Evolutionary conservation across 2,113 vertebrate genomes (phyloP).

Genomic region (Ammodytes dubius): DNA sequence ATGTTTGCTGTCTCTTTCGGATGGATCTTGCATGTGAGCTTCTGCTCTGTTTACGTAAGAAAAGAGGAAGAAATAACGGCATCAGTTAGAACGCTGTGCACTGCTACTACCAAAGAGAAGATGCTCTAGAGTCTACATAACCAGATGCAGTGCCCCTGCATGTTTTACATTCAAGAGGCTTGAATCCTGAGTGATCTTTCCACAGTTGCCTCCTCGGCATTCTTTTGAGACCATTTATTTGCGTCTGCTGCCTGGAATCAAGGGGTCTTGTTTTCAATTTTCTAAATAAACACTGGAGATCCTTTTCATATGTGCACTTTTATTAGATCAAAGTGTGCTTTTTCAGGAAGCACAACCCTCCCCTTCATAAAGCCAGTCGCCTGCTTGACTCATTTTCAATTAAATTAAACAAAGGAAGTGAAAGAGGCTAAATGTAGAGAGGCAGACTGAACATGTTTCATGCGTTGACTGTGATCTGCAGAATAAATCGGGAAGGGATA

Average conservation of each 20-base stretch:
- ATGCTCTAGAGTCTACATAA: not conserved
- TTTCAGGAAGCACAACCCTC: not conserved
- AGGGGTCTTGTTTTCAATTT: constrained; percentile 40
- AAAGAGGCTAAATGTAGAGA: not conserved
- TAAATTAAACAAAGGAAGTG: constrained; percentile 17
- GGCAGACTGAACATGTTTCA: not conserved
- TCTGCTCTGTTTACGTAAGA: constrained; percentile 12
- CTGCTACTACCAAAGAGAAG: constrained; percentile 13
- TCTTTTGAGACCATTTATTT: constrained; percentile 32
- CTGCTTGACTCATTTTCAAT: constrained; percentile 15
- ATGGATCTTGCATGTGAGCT: not conserved
- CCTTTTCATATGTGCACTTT: constrained; percentile 39
- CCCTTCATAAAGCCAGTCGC: not conserved
- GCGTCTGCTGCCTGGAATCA: constrained; percentile 25
- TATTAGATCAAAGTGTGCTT: constrained; percentile 48
- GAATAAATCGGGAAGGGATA: constrained; percentile 49
- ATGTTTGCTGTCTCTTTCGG: constrained; percentile 30
- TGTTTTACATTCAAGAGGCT: constrained; percentile 44
- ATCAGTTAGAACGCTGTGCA: constrained; percentile 15
- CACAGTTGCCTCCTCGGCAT: not conserved
- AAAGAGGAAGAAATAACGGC: not conserved
- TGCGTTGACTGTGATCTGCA: constrained; percentile 39
- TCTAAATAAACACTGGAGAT: constrained; percentile 29
- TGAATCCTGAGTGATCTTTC: constrained; percentile 27
- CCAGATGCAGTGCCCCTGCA: not conserved